Percentiles rank a stretch among this genome's conserved stretches.
phyloP scores from a whole-genome alignment of 2,113 vertebrate species.

The Leucosticte australis region DNA sequence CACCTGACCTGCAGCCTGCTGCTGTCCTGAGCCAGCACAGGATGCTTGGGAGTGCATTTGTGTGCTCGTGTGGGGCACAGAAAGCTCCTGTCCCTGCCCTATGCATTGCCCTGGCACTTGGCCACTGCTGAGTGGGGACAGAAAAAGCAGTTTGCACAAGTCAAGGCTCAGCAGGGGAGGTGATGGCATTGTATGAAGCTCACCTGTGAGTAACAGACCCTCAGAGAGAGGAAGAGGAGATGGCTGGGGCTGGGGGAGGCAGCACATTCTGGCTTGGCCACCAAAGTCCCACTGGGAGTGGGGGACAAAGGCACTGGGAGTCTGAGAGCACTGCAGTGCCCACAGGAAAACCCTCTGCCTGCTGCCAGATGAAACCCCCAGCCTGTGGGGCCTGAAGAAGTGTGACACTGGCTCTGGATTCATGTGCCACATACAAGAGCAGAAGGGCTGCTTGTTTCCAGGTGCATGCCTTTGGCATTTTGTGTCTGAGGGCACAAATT shows the following conservation, averaged over 20 bases:
- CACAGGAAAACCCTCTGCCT: background rate
- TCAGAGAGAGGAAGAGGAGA: background rate
- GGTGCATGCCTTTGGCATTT: background rate
- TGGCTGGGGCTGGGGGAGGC: too few species aligned
- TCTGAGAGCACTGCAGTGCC: background rate
- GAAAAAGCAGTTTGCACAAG: background rate
- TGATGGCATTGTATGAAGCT: background rate
- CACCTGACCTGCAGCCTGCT: background rate
- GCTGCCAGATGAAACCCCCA: accelerated
- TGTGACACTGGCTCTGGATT: background rate
- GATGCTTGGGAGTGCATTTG: background rate
- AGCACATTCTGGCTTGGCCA: background rate
- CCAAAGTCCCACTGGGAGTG: background rate
- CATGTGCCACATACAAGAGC: accelerated
- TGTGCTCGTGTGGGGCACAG: accelerated
- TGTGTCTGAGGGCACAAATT: background rate
- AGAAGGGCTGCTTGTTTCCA: background rate
- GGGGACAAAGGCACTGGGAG: background rate
- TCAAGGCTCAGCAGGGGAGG: background rate
- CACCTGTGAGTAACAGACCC: background rate
- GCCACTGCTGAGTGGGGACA: background rate
- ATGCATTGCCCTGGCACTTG: background rate
- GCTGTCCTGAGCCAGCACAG: background rate
- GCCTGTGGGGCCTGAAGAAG: background rate
- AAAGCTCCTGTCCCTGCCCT: background rate